Base-by-base conservation (phyloP, 1,140 invertebrate species). In the Brevipalpus yothersi region DNA sequence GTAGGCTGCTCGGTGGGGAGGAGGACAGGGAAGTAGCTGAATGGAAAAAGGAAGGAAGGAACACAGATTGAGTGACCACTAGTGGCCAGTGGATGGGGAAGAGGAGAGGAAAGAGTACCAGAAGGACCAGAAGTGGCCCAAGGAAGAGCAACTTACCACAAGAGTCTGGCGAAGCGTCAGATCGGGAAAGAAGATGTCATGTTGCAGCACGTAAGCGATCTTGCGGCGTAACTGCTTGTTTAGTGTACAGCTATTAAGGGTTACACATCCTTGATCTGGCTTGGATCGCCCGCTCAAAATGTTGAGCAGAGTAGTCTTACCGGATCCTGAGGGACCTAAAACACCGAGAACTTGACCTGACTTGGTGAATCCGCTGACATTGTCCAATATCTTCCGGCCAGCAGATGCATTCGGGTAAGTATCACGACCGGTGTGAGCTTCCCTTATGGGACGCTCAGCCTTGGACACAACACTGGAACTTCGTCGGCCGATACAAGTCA, bases 191-290 rank as follows among this genome's bases (percentile, higher is more conserved):
- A 87, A 87, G 60, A 85, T 79, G 67, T 87, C 84, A 67, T 87
- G 80, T 68, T 88, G 84, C 47, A 86, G 75, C 19, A 87, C 84
- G 69, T 87, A 88, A 64, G 83, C 83, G 59, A 88, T 84, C 65
- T 79, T 78, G 60, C 83, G 72, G 60, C 81, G 79, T 75, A 81
- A 81, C 66, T 80, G 71, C 66, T 86, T 86, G 62, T 78, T 81
- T 31, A 88, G 69, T n/a, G 76, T 74, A 60, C 82, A 78, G 9
- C 82, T 78, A 69, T 85, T 85, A 17, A 86, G 70, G 65, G 78
- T 78, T 64, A 88, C 82, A 62, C 76, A 74, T 47, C 85, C 84
- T 64, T 80, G 76, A 15, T 82, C 67, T 53, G 68, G 59, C 7
- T 78, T 77, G 21, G 81, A 70, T 51, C 83, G 74, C 2, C 82